A percentile compares a stretch with the other conserved stretches of the same genome.
Conservation (phyloP, 1,140 invertebrate genomes). For the Brachionus paranguensis region DNA sequence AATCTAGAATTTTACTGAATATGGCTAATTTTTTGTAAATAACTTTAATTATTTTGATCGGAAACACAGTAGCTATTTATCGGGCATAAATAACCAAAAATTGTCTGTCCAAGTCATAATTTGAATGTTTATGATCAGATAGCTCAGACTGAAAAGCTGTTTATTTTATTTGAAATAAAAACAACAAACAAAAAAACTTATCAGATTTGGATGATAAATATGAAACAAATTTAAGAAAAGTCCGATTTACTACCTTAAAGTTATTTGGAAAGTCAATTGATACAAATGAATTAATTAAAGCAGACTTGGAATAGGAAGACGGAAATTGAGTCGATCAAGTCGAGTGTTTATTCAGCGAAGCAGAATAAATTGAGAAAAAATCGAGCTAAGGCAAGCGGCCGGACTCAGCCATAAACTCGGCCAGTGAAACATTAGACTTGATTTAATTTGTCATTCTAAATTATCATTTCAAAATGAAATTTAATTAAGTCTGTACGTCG, state of each 20-base stretch:
- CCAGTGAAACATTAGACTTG: background rate
- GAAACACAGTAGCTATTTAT: background rate
- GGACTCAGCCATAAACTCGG: background rate
- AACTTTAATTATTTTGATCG: background rate
- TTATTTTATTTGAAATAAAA: background rate
- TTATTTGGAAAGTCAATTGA: background rate
- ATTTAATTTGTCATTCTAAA: background rate
- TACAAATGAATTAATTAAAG: slow-evolving; percentile 4
- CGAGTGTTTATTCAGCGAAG: background rate
- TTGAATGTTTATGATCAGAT: background rate
- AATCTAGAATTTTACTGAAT: background rate
- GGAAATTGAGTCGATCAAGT: background rate
- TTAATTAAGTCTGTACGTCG: background rate
- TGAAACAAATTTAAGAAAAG: background rate
- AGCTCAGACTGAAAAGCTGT: background rate
- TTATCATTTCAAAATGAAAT: slow-evolving; percentile 25
- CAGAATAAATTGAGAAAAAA: background rate
- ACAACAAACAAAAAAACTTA: background rate
- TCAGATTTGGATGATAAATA: slow-evolving; percentile 4
- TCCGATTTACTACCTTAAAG: background rate
- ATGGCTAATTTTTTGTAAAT: background rate
- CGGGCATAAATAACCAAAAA: background rate
- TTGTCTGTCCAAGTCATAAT: background rate
- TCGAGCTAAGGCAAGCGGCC: background rate
- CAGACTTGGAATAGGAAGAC: slow-evolving; percentile 4